Evolutionary conservation across 2,797 vertebrate species (phyloP), one percentile per base, ranked within the genome.

Genomic region (Myiothlypis coronata): DNA sequence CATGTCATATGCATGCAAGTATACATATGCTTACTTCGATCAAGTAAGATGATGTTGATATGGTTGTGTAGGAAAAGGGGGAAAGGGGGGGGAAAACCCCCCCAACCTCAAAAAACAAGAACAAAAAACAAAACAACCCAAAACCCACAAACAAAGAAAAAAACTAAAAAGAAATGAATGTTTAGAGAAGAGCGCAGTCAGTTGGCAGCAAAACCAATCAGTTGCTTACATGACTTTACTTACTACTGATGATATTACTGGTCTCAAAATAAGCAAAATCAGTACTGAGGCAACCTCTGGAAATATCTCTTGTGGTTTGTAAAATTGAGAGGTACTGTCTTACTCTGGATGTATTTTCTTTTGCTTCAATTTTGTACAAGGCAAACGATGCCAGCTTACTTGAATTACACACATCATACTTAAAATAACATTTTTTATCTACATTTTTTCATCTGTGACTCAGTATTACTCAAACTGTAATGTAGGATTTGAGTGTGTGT

Each of bases 21-120:
- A 5, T 18, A 6, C 4, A 6, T 8, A 19, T 0, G 1, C 13
- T n/a, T 71, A 17, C 14, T 90, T 78, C 57, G 24, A 46, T 49
- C 28, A 88, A 78, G 37, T 39, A 39, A 39, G 12, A 39, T 39
- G 37, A 19, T 88, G 17, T 71, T 74, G 24, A 12, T 43, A 9
- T 10, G 13, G 9, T 67, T 3, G 3, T 70, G 30, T 37, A 56
- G 26, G 22, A 15, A 28, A 28, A 53, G 14, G 18, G 11, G 11
- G 3, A 24, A 56, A 12, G 30, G 18, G 13, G 3, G 7, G 3
- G 7, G 8, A 1, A 28, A 41, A 41, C 6, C 7, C 1, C 0
- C 2, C 23, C 26, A 52, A 39, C 1, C 2, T 26, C 22, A 14
- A 30, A 46, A 59, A n/a, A 11, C 15, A 60, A 5, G 5, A 56